Evolutionary conservation across 2,113 vertebrate genomes (phyloP), one percentile per base, ranked within the genome.

Genomic region (Aspidoscelis tigris): DNA sequence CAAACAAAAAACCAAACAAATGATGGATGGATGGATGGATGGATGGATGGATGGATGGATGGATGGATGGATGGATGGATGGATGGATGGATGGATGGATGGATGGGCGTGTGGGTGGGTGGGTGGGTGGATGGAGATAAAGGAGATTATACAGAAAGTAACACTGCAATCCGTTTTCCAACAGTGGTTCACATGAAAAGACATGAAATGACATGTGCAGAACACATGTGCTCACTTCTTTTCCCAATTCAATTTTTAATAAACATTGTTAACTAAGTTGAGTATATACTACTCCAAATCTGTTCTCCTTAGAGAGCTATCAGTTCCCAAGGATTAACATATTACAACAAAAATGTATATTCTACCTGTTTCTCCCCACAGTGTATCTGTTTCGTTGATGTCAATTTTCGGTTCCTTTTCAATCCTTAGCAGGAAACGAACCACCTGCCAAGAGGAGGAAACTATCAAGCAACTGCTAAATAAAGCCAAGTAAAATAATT

Each of bases 321-420:
- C 53, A 16, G 55, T 14, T 16, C 16, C 53, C 26, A 22, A 2
- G 71, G 11, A 72, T 72, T 26, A 66, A 66, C 12, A 18, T 39
- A 33, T 47, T 74, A 66, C 24, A 82, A 1, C 12, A 0, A 0
- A 26, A 14, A 14, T 6, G 20, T 16, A 88, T 33, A 50, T 26
- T 83, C 53, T 99, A 99, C 99, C 98, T 97, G 98, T 99, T 96
- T 99, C 99, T 96, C 99, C 99, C 99, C 99, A 99, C 91, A 99
- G 94, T 24, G 96, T 96, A 94, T 99, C 99, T 44, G 97, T 97
- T 91, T 96, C 96, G 92, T 99, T 97, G 95, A 99, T 96, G 89
- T 98, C 97, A 91, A 98, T 89, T 64, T 91, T 94, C 14, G 96
- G 94, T 78, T 98, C 97, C 93, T 97, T 96, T 91, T 94, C 96